Conservation (phyloP, 2,888 invertebrate genomes). For the Melangyna quadrimaculata region DNA sequence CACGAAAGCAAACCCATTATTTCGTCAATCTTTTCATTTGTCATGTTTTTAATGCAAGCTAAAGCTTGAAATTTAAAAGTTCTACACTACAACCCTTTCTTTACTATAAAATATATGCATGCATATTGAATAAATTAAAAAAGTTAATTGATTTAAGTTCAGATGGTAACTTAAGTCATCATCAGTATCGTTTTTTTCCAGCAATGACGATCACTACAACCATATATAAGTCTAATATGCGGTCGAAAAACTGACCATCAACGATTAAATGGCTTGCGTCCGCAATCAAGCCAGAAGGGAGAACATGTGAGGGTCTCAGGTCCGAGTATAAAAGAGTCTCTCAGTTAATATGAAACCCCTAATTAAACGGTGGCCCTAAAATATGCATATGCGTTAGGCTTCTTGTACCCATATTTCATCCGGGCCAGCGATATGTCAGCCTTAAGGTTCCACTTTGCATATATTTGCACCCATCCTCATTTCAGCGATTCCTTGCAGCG, state of each 20-base stretch:
- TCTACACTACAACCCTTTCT: too few relatives aligned
- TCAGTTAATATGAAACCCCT: slow-evolving; percentile 74
- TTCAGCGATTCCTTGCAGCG: slow-evolving; percentile 70
- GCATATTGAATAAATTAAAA: not conserved
- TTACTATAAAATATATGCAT: too few relatives aligned
- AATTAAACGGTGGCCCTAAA: slow-evolving; percentile 81
- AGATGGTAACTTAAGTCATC: slow-evolving; percentile 47
- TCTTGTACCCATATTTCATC: slow-evolving; percentile 79
- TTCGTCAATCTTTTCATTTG: too few relatives aligned
- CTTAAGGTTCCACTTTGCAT: slow-evolving; percentile 78
- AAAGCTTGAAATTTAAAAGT: too few relatives aligned
- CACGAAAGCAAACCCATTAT: too few relatives aligned
- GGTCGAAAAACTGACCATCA: slow-evolving; percentile 24
- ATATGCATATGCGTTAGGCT: slow-evolving; percentile 78
- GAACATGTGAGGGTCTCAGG: slow-evolving; percentile 12
- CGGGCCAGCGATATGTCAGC: slow-evolving; percentile 73
- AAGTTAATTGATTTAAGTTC: slow-evolving; percentile 51
- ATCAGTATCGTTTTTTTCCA: slow-evolving; percentile 27
- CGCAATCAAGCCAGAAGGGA: slow-evolving; percentile 50
- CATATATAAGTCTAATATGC: slow-evolving; percentile 36
- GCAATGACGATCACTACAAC: not conserved
- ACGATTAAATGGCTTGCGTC: slow-evolving; percentile 67
- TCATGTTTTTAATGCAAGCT: too few relatives aligned
- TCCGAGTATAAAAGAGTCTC: not conserved
- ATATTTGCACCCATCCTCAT: slow-evolving; percentile 75